Base-by-base conservation (phyloP, 2,797 vertebrate species). In the Neosalanx taihuensis region DNA sequence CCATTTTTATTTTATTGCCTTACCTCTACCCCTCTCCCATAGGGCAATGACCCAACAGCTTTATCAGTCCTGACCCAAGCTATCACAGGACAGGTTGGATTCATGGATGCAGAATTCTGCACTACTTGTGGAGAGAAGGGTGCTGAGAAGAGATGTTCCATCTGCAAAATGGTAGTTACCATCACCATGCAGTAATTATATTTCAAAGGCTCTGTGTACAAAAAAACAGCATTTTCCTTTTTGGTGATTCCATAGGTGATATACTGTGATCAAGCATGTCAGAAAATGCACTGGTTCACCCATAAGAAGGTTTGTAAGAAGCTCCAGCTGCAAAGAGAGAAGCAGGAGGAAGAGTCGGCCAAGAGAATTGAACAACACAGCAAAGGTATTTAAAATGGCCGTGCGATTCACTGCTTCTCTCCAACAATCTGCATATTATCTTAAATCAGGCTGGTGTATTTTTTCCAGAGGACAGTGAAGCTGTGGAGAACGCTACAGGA, bases 271-370 rank as follows among this genome's bases (percentile, higher is more conserved):
- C 96, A 96, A 64, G 84, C 89, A 60, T 99, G 98, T 77, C 98
- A 99, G 87, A 99, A 98, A 85, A 90, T 93, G 78, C 98, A 99
- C 84, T 99, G 97, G 98, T 99, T 99, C 85, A 91, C 95, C 29
- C 98, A 99, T 87, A 99, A 97, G 86, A 98, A 97, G 77, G 86
- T 95, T 57, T 99, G 98, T 81, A 97, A 95, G 90, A 90, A 68
- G 20, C 89, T 99, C 53, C 94, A 96, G 79, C 94, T 94, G 71
- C 87, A 94, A 77, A 90, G 96, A 51, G 94, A 97, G 79, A 92
- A 92, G 72, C 96, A 96, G 37, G 95, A 95, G 72, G 86, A 84
- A 3, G 94, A 97, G 59, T 89, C 94, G 35, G 92, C 92, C 79
- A 92, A 90, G 79, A 91, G 93, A 76, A 91, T 91, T 83, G 88